Base-by-base conservation (phyloP, 2,888 invertebrate species). In the Athalia circularis region DNA sequence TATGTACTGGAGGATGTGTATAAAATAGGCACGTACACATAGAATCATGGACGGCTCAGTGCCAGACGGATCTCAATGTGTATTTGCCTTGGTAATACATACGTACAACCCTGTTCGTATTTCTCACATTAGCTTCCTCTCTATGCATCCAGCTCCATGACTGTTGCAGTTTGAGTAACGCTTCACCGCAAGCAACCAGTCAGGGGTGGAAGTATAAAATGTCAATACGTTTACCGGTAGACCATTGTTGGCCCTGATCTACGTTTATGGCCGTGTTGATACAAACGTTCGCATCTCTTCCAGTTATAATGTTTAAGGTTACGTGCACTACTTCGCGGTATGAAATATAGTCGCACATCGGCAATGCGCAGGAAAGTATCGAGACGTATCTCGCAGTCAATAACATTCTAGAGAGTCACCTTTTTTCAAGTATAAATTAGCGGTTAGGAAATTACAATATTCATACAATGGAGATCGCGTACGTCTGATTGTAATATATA, bases 191-290 rank as follows among this genome's bases (percentile, higher is more conserved):
- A 81, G 80, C 81, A 78, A 82, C 83, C 83, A 83, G 82, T 82
- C 82, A 79, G 80, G 78, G 76, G 80, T 81, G 80, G 79, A 82
- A 81, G 84, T 84, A 86, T 85, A 85, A 86, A 86, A 84, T 84
- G 86, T 86, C 87, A 87, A 87, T 87, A 88, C 88, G 84, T 84
- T 87, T 86, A 85, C 87, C 87, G 84, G 83, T 80, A 76, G 79
- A 80, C 84, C 82, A 88, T 87, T 87, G 87, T 87, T 80, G 83
- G 70, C 81, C 84, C 83, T 87, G 88, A 88, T 87, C 84, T 85
- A 88, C 84, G 85, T 85, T 86, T 85, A 85, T 84, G 85, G 82
- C 83, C 84, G 82, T 82, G 80, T 81, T 62, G 77, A 57, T 67
- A 77, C 72, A 78, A 77, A 80, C 65, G 79, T 76, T 77, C 77